These are phyloP conservation scores for Pampus argenteus DNA, from an alignment of 2,797 vertebrate genomes.

Conservation along the genomic window DNA sequence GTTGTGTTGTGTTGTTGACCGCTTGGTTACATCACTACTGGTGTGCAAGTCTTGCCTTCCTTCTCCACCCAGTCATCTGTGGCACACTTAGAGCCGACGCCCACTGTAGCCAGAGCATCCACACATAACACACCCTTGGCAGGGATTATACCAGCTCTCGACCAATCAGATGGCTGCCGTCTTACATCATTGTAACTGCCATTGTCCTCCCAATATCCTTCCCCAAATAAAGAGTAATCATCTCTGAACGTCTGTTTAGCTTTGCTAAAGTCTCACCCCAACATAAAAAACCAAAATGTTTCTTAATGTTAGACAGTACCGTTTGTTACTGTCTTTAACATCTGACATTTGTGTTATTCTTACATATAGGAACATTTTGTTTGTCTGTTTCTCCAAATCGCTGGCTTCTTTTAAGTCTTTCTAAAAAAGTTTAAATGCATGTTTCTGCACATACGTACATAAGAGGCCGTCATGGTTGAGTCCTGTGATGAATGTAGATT, in stretches of 20 bases:
- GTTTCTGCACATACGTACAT: neutral
- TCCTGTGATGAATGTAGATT: slow-evolving; percentile 30
- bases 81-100: slow-evolving; percentile 32
- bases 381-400: neutral
- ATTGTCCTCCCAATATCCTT: slow-evolving; percentile 59
- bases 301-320: neutral
- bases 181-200: slow-evolving; percentile 77
- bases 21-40: slow-evolving; percentile 43
- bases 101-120: slow-evolving; percentile 34
- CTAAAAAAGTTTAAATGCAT: neutral
- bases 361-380: neutral
- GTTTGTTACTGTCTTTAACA: too few species aligned
- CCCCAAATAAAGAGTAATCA: slow-evolving; percentile 18
- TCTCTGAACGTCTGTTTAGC: neutral
- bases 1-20: slow-evolving; percentile 13
- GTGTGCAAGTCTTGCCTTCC: slow-evolving; percentile 38
- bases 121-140: slow-evolving; percentile 29
- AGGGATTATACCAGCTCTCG: slow-evolving; percentile 74
- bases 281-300: neutral
- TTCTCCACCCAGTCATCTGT: slow-evolving; percentile 28
- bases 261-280: neutral
- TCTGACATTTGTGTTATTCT: neutral
- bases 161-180: slow-evolving; percentile 52
- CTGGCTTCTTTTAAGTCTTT: neutral
- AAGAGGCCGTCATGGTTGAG: slow-evolving; percentile 5